A percentile compares a stretch with the other conserved stretches of the same genome.
Evolutionary conservation across 2,113 vertebrate genomes (phyloP).

Genomic region (Oriolus oriolus): DNA sequence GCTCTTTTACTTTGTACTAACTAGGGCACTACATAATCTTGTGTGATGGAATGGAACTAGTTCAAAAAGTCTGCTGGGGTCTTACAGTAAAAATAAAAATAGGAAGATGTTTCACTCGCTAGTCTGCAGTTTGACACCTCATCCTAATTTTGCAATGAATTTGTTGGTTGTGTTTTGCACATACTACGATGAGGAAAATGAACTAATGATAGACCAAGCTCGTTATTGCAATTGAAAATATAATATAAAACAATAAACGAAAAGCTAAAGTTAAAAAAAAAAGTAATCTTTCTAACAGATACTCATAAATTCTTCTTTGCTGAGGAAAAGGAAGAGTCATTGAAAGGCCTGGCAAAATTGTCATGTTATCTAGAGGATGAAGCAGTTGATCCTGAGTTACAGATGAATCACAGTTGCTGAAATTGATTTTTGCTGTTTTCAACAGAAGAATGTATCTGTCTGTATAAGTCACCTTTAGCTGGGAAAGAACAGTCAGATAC

Average conservation of each 20-base stretch:
- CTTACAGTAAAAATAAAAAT: neutral
- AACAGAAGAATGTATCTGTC: neutral
- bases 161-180: neutral
- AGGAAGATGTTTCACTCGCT: neutral
- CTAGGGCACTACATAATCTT: neutral
- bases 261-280: neutral
- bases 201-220: neutral
- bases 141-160: neutral
- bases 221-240: neutral
- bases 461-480: slow-evolving; percentile 2
- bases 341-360: neutral
- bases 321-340: neutral
- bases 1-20: neutral
- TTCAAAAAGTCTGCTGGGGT: neutral
- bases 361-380: neutral
- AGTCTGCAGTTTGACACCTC: neutral
- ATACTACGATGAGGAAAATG: neutral
- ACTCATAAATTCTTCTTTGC: neutral
- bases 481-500: neutral
- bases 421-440: slow-evolving; percentile 2
- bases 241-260: neutral
- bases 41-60: neutral
- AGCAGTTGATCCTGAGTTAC: neutral
- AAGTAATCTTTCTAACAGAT: neutral
- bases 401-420: neutral